Evolutionary conservation across 2,888 invertebrate species (phyloP), one percentile per base, ranked within the genome.

Genomic region (Dasypolia templi): DNA sequence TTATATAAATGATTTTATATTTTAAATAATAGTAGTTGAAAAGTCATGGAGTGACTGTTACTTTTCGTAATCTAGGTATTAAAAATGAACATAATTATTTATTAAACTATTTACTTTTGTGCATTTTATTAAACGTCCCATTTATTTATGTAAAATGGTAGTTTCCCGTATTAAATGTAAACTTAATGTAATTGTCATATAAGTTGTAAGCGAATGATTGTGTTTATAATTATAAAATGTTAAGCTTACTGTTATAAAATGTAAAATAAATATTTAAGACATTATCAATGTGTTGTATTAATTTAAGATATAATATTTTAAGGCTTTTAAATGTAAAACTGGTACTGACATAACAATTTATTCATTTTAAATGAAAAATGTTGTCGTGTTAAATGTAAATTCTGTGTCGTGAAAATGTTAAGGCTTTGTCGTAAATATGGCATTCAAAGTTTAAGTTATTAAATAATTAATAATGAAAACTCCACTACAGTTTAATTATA

Each of bases 251-350:
- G 79, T 84, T 85, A 82, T 70, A 66, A 84, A 80, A 81, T 76
- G 73, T 79, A 84, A 67, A 84, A 72, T 81, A 75, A 77, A 69
- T 84, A 87, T 85, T 81, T 82, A 86, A 87, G 87, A 86, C 87
- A 86, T 86, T 86, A 83, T 83, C 76, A 82, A 83, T 86, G 85
- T 79, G 83, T 86, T 86, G 86, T 86, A 77, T 83, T 86, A 79
- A 72, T 83, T 86, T 71, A 82, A 77, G 80, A 74, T 74, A n/a
- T 62, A 58, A 72, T 70, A 79, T 61, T 65, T 76, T 79, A 81
- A 78, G 81, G 86, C 86, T 85, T 86, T 55, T 86, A 70, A 84
- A 78, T 74, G 77, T 83, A 65, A 84, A 75, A 80, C 64, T 65
- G 86, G 77, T 81, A 86, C 85, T 77, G 85, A 83, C 70, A 69